These are phyloP conservation scores for Ondatra zibethicus DNA, from an alignment of 2,113 vertebrate species.

Conservation along the genomic window DNA sequence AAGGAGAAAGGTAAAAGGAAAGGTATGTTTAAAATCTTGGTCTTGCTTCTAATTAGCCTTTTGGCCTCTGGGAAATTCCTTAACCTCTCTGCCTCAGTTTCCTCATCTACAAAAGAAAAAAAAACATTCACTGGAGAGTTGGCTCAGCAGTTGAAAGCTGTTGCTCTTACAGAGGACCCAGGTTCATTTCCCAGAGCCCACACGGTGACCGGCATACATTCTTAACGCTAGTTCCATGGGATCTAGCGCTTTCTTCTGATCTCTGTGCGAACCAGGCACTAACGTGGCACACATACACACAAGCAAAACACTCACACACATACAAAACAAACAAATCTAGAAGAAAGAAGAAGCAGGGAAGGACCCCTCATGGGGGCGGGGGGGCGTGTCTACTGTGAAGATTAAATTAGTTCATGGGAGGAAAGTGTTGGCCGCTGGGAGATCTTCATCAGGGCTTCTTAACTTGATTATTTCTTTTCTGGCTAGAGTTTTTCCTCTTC, in stretches of 20 bases:
- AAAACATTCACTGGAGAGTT: no score
- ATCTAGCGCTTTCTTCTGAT: neutral
- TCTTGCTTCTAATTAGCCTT: neutral
- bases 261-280: neutral
- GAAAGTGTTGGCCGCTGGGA: neutral
- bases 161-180: neutral
- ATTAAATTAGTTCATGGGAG: neutral
- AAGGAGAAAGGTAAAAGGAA: neutral
- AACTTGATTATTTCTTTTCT: neutral
- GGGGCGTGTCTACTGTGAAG: neutral
- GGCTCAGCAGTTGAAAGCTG: neutral
- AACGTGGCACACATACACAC: neutral
- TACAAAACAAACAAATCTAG: neutral
- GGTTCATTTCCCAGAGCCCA: neutral
- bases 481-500: neutral
- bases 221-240: neutral
- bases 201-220: no score
- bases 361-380: rapidly evolving
- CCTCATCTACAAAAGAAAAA: neutral
- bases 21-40: neutral
- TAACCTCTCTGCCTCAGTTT: neutral
- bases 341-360: neutral
- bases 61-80: neutral
- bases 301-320: neutral
- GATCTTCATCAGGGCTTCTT: neutral